Evolutionary conservation across 2,888 invertebrate genomes (phyloP), one percentile per base, ranked within the genome.

Genomic region (Chymomyza caudatula): DNA sequence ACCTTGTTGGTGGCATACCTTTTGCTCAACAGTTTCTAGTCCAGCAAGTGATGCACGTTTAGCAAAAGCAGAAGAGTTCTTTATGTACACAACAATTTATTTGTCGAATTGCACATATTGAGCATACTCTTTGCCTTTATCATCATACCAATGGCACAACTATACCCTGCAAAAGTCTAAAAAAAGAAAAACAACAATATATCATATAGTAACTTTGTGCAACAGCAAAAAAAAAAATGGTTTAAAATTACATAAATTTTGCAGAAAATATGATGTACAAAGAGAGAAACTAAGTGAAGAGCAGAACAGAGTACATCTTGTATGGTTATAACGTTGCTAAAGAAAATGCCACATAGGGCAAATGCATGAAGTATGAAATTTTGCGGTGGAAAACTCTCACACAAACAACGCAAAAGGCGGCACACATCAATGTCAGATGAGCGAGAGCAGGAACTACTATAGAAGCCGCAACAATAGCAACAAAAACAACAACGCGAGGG

Each of bases 341-440:
- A 57, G 60, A 49, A 67, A 69, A 60, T 63, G 23, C 62, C 72
- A 56, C 65, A 53, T 43, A 59, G 60, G 58, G 72, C 77, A 76
- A 73, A 15, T 74, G 71, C 73, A 73, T 76, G 77, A 76, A 73
- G 67, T 74, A 77, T 83, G 71, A 71, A 80, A 73, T 74, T 83
- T 80, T 82, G 80, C 62, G 82, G 79, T 63, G 66, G 75, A 65
- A 70, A 60, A 60, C 52, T 56, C 65, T 67, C 62, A 67, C 63
- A 23, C 47, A 54, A 47, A 66, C 42, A 63, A 37, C 61, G 19
- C 23, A 44, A 57, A 62, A n/a, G n/a, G n/a, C n/a, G n/a, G n/a
- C 63, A 60, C 60, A 71, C 78, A 83, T 83, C 84, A 81, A 80
- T 81, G 84, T 80, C 84, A 72, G 70, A 54, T 69, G 69, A 63